Percentiles rank a stretch among this genome's conserved stretches.
Conservation (phyloP, 2,797 vertebrate genomes). For the Acipenser oxyrinchus region DNA sequence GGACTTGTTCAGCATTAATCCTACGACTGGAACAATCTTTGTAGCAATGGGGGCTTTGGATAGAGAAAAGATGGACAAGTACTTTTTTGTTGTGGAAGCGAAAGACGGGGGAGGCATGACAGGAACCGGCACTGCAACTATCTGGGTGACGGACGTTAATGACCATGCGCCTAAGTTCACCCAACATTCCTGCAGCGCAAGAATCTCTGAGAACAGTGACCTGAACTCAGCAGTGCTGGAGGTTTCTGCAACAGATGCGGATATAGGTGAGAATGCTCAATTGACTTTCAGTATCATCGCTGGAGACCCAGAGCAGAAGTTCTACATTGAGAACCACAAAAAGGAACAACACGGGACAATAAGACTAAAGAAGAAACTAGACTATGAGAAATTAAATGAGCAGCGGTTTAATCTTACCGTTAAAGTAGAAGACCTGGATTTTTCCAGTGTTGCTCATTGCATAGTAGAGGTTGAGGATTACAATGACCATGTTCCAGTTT, state of each 20-base stretch:
- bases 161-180: slow-evolving; percentile 72
- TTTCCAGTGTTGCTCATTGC: slow-evolving; percentile 68
- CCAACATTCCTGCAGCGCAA: slow-evolving; percentile 54
- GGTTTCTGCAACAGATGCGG: slow-evolving; percentile 66
- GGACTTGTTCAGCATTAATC: slow-evolving; percentile 70
- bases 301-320: slow-evolving; percentile 80
- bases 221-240: slow-evolving; percentile 64
- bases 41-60: slow-evolving; percentile 63
- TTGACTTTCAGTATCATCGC: slow-evolving; percentile 71
- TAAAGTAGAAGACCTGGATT: slow-evolving; percentile 76
- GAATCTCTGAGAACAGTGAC: slow-evolving; percentile 65
- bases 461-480: slow-evolving; percentile 76
- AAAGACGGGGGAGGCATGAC: slow-evolving; percentile 77
- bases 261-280: slow-evolving; percentile 68
- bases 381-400: slow-evolving; percentile 75
- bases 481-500: slow-evolving; percentile 79
- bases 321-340: slow-evolving; percentile 70
- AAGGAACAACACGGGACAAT: slow-evolving; percentile 67
- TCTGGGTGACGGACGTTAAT: slow-evolving; percentile 71
- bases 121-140: slow-evolving; percentile 73
- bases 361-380: slow-evolving; percentile 71
- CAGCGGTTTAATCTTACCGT: slow-evolving; percentile 78
- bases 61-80: slow-evolving; percentile 66
- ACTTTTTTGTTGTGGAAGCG: slow-evolving; percentile 73
- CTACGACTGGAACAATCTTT: slow-evolving; percentile 64